These are phyloP conservation scores for Idaea dimidiata DNA, from an alignment of 2,888 invertebrate species.

Conservation along the genomic window DNA sequence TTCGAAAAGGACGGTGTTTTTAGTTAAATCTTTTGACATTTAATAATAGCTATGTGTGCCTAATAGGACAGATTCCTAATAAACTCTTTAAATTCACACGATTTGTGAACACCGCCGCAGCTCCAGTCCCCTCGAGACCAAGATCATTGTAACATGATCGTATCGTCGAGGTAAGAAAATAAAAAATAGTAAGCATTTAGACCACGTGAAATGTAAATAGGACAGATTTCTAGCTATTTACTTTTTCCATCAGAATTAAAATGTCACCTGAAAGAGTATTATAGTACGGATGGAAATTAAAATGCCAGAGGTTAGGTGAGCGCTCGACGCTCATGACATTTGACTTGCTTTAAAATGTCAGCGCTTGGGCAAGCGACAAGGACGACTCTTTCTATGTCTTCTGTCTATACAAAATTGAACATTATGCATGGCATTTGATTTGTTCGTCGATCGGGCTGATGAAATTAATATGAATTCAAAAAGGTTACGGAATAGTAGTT, in stretches of 20 bases:
- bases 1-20: neutral
- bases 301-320: conserved; percentile 74
- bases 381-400: conserved; percentile 77
- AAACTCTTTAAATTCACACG: too few species aligned
- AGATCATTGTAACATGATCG: too few species aligned
- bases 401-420: conserved; percentile 61
- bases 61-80: too few species aligned
- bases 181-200: too few species aligned
- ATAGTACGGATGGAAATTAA: conserved; percentile 30
- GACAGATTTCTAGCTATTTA: conserved; percentile 18
- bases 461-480: conserved; percentile 69
- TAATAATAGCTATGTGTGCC: too few species aligned
- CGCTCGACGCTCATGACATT: conserved; percentile 74
- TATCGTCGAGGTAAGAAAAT: too few species aligned
- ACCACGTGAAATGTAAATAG: too few species aligned
- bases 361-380: conserved; percentile 77
- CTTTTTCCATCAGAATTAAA: conserved; percentile 55
- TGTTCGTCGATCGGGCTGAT: conserved; percentile 59
- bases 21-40: neutral
- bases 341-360: conserved; percentile 75
- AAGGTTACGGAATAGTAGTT: conserved; percentile 71
- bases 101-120: too few species aligned
- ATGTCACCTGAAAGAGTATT: conserved; percentile 55
- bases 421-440: conserved; percentile 77
- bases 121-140: too few species aligned